A percentile compares a stretch with the other conserved stretches of the same genome.
phyloP scores from a whole-genome alignment of 1,140 invertebrate genomes.

The Colletes gigas region DNA sequence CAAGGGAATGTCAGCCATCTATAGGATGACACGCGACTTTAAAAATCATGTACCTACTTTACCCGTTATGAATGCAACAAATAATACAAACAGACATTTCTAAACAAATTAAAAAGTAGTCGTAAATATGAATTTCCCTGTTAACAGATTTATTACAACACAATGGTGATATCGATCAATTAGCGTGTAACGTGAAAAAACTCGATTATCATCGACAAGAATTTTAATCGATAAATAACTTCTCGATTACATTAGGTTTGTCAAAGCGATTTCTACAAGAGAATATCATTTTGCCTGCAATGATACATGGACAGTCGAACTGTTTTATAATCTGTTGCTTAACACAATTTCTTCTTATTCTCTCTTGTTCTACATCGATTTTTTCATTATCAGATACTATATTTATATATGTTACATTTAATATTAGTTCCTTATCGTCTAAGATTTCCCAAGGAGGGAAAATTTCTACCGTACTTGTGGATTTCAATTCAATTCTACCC shows the following conservation, averaged over 20 bases:
- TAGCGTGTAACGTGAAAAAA: not conserved
- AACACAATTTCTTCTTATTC: no score
- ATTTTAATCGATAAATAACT: slow-evolving; percentile 53
- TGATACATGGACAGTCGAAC: slow-evolving; percentile 74
- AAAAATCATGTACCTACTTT: not conserved
- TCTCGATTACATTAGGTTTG: slow-evolving; percentile 67
- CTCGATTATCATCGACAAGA: not conserved
- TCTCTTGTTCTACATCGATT: not conserved
- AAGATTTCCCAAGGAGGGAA: slow-evolving; percentile 74
- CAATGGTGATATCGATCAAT: not conserved
- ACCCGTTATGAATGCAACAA: not conserved
- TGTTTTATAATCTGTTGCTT: slow-evolving; percentile 43
- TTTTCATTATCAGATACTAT: slow-evolving; percentile 33
- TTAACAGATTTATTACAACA: slow-evolving; percentile 10
- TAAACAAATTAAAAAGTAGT: no score
- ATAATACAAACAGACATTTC: no score
- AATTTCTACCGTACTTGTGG: slow-evolving; percentile 68
- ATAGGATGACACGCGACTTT: not conserved
- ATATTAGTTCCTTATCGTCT: slow-evolving; percentile 55
- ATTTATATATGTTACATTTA: slow-evolving; percentile 70
- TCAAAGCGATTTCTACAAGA: slow-evolving; percentile 62
- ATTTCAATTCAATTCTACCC: slow-evolving; percentile 59
- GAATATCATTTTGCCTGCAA: slow-evolving; percentile 51
- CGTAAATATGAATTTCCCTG: not conserved
- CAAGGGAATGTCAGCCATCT: not conserved